Base-by-base conservation (phyloP, 2,797 vertebrate species). In the Pempheris klunzingeri region DNA sequence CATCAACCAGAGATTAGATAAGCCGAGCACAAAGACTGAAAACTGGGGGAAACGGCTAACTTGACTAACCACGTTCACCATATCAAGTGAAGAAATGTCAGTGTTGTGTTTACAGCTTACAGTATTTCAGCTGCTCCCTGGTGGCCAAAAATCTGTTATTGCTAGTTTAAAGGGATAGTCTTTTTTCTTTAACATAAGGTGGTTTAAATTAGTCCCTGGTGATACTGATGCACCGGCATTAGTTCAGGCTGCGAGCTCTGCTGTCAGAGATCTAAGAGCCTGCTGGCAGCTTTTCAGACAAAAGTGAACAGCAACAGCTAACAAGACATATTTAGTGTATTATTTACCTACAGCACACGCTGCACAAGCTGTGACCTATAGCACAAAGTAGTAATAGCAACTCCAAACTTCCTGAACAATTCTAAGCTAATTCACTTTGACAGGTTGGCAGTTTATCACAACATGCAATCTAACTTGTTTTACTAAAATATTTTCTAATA, bases 191-290 rank as follows among this genome's bases (percentile, higher is more conserved):
- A 4, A 30, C 49, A 63, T 24, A 20, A 39, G 64, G 41, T 64
- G 41, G 41, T 70, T 65, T 74, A 68, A 73, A 78, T 60, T 3
- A 61, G 47, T 73, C 70, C 70, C 55, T 13, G 70, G 55, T 54
- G 77, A 54, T 46, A 22, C 12, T 17, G 57, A 73, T 39, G 24
- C 57, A 67, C 54, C 60, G 63, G 55, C 28, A 39, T 64, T 49
- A 65, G 38, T 22, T 64, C 20, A 38, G 57, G 39, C 46, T 24
- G 38, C 11, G 1, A 57, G 65, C 26, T 20, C 32, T 26, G 59
- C 11, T 28, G 64, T 59, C 62, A 39, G 65, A 70, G 67, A 68
- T 64, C 54, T 46, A 50, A 58, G 54, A 61, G 58, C 49, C 26
- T 63, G 64, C 22, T 58, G 78, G 75, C 41, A 44, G 71, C 61